Evolutionary conservation across 2,888 invertebrate species (phyloP).

Genomic region (Thecophora atra): DNA sequence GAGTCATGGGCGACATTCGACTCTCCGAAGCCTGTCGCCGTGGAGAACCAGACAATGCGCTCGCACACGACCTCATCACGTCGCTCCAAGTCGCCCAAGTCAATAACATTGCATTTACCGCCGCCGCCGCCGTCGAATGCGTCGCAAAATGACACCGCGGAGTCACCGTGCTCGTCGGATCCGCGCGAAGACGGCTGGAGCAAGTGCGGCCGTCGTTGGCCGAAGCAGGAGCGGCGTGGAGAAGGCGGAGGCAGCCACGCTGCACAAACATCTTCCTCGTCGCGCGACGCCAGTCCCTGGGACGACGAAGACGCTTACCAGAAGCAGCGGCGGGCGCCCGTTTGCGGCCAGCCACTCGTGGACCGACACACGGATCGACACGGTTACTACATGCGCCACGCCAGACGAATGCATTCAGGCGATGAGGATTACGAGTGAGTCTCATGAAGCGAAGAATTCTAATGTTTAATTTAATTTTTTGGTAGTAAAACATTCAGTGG

Average conservation of each 20-base stretch:
- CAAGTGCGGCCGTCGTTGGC: slow-evolving; percentile 49
- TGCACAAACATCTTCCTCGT: slow-evolving; percentile 76
- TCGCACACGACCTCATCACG: slow-evolving; percentile 35
- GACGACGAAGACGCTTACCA: slow-evolving; percentile 74
- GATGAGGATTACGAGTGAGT: slow-evolving; percentile 79
- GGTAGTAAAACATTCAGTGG: too few relatives aligned
- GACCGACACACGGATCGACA: slow-evolving; percentile 54
- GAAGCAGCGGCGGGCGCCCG: slow-evolving; percentile 59
- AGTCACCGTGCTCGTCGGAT: slow-evolving; percentile 83
- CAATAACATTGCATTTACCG: slow-evolving; percentile 50
- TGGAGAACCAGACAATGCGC: slow-evolving; percentile 40
- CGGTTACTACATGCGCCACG: slow-evolving; percentile 68
- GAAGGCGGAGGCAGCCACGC: slow-evolving; percentile 63
- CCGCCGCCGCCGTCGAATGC: slow-evolving; percentile 60
- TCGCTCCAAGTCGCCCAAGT: slow-evolving; percentile 45
- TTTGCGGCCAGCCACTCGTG: slow-evolving; percentile 39
- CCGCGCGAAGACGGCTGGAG: slow-evolving; percentile 74
- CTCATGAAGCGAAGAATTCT: too few relatives aligned
- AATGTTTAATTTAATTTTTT: too few relatives aligned
- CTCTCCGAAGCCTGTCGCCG: slow-evolving; percentile 56
- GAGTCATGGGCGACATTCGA: slow-evolving; percentile 73
- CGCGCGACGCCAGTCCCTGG: slow-evolving; percentile 83
- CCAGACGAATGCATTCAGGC: slow-evolving; percentile 71
- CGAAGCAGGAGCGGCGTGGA: slow-evolving; percentile 35
- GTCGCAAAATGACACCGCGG: slow-evolving; percentile 66